Conservation (phyloP, 2,888 invertebrate species). For the Meiosimyza decipiens region DNA sequence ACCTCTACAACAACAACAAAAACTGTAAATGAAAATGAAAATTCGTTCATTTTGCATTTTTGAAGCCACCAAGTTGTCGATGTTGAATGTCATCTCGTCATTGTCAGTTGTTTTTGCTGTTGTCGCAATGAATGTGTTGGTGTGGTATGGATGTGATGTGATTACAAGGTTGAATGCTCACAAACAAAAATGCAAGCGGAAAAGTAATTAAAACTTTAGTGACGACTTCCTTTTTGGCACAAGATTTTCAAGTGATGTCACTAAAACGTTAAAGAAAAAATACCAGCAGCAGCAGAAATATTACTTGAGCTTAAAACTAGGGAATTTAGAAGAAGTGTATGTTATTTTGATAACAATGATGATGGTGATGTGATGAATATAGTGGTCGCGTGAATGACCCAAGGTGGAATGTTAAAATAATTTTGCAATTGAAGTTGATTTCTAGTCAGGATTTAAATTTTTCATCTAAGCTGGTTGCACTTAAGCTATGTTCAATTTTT, state of each 20-base stretch:
- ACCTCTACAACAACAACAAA: conserved; percentile 9
- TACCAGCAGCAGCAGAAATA: too few relatives aligned
- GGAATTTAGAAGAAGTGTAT: too few relatives aligned
- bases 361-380: background rate
- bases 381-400: too few relatives aligned
- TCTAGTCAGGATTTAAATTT: too few relatives aligned
- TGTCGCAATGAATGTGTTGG: conserved; percentile 1
- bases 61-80: conserved; percentile 8
- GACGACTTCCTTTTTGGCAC: conserved; percentile 23
- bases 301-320: too few relatives aligned
- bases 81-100: conserved; percentile 13
- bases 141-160: conserved; percentile 15
- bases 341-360: background rate
- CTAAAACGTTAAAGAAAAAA: background rate
- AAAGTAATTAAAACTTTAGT: conserved; percentile 49
- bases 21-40: conserved; percentile 8
- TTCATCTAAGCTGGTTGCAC: too few relatives aligned
- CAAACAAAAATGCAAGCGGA: conserved; percentile 34
- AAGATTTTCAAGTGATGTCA: conserved; percentile 23
- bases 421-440: too few relatives aligned
- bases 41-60: conserved; percentile 11
- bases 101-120: conserved; percentile 10
- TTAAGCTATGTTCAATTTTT: too few relatives aligned
- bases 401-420: too few relatives aligned
- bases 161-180: conserved; percentile 31